Conservation (phyloP, 2,113 vertebrate genomes). For the Pelusios castaneus region DNA sequence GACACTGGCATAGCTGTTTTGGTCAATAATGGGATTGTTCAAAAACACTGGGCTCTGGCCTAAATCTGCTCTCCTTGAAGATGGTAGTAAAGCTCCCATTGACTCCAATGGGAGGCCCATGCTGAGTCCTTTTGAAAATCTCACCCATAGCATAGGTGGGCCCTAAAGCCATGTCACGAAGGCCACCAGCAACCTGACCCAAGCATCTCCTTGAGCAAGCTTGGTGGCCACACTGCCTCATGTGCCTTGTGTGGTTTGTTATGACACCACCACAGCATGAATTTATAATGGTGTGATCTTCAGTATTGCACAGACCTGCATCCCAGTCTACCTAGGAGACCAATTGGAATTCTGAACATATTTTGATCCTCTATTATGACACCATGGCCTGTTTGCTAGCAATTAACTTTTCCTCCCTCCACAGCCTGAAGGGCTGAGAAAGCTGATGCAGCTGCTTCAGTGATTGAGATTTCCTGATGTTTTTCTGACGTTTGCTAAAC, state of each 20-base stretch:
- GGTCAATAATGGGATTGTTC: no score
- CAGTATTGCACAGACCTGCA: fast-evolving
- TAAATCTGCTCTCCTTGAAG: not conserved
- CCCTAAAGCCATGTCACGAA: no score
- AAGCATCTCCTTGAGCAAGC: fast-evolving
- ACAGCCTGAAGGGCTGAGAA: fast-evolving
- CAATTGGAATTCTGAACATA: fast-evolving
- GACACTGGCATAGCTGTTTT: not conserved
- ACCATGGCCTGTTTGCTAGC: not conserved
- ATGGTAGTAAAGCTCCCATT: not conserved
- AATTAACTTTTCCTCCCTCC: fast-evolving
- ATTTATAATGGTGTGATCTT: fast-evolving
- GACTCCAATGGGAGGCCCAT: fast-evolving
- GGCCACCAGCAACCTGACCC: fast-evolving
- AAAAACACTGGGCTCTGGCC: not conserved
- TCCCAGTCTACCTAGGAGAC: not conserved
- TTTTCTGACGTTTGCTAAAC: conserved; percentile 20
- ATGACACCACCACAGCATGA: fast-evolving
- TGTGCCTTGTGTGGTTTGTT: fast-evolving
- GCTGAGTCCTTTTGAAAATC: not conserved
- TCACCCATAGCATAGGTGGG: not conserved
- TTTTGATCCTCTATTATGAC: not conserved
- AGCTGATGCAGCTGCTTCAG: fast-evolving
- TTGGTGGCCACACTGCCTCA: fast-evolving
- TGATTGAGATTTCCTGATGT: not conserved